phyloP scores from a whole-genome alignment of 2,888 invertebrate genomes.

The Himalopsyche japonica region DNA sequence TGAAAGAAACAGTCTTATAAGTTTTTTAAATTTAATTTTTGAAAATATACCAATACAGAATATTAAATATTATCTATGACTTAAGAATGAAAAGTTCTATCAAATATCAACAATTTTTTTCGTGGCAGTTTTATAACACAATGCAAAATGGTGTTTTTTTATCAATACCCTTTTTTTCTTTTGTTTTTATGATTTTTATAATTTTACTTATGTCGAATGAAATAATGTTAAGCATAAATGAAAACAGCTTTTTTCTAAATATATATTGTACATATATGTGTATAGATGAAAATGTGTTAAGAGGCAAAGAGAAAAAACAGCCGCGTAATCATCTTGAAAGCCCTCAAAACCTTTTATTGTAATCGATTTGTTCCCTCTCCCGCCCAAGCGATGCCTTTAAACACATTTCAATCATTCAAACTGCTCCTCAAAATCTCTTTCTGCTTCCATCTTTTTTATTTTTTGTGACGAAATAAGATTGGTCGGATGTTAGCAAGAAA shows the following conservation, averaged over 20 bases:
- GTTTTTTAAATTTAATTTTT: no score
- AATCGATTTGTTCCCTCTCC: constrained; percentile 38
- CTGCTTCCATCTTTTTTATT: neutral
- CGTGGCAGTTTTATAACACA: no score
- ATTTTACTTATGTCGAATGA: neutral
- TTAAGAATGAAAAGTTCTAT: no score
- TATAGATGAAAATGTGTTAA: neutral
- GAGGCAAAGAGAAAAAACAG: constrained; percentile 6
- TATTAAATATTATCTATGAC: no score
- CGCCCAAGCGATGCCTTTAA: constrained; percentile 33
- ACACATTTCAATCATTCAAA: constrained; percentile 38
- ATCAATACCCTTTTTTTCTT: no score
- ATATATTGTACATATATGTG: no score
- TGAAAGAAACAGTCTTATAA: no score
- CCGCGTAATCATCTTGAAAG: constrained; percentile 38
- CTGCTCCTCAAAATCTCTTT: constrained; percentile 20
- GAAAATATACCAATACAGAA: no score
- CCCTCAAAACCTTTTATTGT: constrained; percentile 39
- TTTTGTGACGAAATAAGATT: constrained; percentile 5
- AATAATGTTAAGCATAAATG: constrained; percentile 14
- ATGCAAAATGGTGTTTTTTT: no score
- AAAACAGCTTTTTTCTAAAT: constrained; percentile 18
- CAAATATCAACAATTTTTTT: no score
- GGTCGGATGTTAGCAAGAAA: neutral
- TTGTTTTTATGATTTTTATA: no score